Evolutionary conservation across 2,888 invertebrate species (phyloP).

Genomic region (Phragmatobia fuliginosa): DNA sequence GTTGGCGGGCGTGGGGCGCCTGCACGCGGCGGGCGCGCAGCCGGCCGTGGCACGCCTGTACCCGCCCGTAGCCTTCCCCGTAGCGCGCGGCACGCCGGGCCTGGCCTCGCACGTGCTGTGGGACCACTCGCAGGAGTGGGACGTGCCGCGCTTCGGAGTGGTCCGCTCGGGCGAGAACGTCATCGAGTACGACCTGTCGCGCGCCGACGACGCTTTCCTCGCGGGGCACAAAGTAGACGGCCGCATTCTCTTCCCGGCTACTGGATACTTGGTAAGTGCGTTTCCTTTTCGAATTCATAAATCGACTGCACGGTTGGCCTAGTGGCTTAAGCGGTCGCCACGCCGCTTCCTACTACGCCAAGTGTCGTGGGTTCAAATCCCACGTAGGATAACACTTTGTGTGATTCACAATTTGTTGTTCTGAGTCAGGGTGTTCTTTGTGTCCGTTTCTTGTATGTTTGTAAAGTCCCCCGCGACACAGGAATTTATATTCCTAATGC

Average conservation of each 20-base stretch:
- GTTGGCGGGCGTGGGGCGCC: constrained; percentile 90
- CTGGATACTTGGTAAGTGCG: constrained; percentile 93
- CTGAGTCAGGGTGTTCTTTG: no score
- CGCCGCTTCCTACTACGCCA: no score
- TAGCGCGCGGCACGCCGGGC: constrained; percentile 96
- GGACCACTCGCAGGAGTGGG: constrained; percentile 97
- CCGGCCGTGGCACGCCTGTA: constrained; percentile 90
- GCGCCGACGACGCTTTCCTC: constrained; percentile 91
- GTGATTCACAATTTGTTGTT: no score
- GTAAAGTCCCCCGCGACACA: no score
- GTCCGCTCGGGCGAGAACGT: constrained; percentile 91
- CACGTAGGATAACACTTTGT: no score
- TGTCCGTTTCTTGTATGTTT: no score
- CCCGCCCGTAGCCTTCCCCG: constrained; percentile 93
- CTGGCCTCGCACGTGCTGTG: constrained; percentile 94
- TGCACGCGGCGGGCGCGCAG: constrained; percentile 93
- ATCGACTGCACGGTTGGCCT: no score
- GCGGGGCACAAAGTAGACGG: constrained; percentile 97
- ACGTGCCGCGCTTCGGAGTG: constrained; percentile 91
- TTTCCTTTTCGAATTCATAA: neutral
- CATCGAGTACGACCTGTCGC: constrained; percentile 92
- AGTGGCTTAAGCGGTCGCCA: no score
- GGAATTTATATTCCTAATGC: no score
- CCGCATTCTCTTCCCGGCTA: constrained; percentile 97
- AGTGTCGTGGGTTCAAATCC: no score